A percentile compares a stretch with the other conserved stretches of the same genome.
Evolutionary conservation across 1,140 invertebrate species (phyloP).

Genomic region (Frieseomelitta varia): DNA sequence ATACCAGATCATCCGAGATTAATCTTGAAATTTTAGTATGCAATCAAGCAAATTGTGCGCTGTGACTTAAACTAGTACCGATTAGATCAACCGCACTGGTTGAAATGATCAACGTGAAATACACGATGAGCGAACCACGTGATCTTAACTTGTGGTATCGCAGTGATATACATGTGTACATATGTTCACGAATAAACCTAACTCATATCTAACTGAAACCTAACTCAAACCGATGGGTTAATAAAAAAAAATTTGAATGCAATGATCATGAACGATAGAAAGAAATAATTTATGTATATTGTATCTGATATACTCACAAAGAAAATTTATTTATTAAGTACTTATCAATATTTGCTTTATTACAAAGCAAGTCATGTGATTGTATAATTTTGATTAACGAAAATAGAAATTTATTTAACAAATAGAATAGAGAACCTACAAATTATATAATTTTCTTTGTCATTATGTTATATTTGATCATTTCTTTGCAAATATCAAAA

Average conservation of each 20-base stretch:
- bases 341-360: neutral
- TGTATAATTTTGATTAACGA: neutral
- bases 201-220: neutral
- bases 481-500: neutral
- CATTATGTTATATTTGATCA: neutral
- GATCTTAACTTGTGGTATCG: conserved; percentile 43
- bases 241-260: conserved; percentile 26
- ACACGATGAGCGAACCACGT: conserved; percentile 55
- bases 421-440: neutral
- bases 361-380: neutral
- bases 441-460: neutral
- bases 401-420: neutral
- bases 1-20: conserved; percentile 59
- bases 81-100: conserved; percentile 48
- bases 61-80: neutral
- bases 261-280: neutral
- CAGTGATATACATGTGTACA: neutral
- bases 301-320: neutral
- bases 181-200: neutral
- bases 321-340: neutral
- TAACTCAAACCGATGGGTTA: neutral
- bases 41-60: conserved; percentile 26
- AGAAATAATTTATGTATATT: neutral
- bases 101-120: conserved; percentile 53
- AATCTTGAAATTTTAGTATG: conserved; percentile 42